Evolutionary conservation across 2,888 invertebrate genomes (phyloP).

Genomic region (Cephus spinipes): DNA sequence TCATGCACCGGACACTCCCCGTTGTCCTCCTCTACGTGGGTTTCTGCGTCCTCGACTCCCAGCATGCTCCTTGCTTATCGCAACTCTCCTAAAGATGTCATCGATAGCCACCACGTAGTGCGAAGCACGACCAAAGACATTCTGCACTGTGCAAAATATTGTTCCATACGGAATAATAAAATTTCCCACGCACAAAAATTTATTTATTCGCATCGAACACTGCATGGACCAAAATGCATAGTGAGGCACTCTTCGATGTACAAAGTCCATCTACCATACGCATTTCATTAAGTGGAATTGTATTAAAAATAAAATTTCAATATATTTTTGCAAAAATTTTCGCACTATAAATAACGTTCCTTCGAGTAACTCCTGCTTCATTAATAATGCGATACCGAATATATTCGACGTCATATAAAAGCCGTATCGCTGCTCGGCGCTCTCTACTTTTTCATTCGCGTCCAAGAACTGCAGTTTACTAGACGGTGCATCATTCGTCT

Average conservation of each 20-base stretch:
- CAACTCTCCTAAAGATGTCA: constrained; percentile 49
- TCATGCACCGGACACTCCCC: constrained; percentile 41
- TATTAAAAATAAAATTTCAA: background rate
- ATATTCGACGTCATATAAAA: background rate
- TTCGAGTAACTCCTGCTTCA: background rate
- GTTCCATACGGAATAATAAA: background rate
- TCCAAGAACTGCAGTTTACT: constrained; percentile 11
- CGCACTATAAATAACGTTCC: background rate
- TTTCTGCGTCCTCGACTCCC: constrained; percentile 11
- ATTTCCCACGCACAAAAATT: background rate
- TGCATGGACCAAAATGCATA: background rate
- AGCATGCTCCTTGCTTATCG: constrained; percentile 34
- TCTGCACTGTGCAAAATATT: background rate
- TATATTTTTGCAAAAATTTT: background rate
- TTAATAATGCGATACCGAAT: background rate
- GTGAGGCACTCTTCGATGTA: background rate
- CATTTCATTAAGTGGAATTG: background rate
- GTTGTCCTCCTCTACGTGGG: constrained; percentile 23
- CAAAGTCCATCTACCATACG: background rate
- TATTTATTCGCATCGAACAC: background rate
- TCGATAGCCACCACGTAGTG: background rate
- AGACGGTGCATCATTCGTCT: constrained; percentile 13
- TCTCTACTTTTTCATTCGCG: background rate
- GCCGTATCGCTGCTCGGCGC: background rate
- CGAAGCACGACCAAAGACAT: background rate